Conservation (phyloP, 2,888 invertebrate genomes). For the Agonopterix alstromeriana region DNA sequence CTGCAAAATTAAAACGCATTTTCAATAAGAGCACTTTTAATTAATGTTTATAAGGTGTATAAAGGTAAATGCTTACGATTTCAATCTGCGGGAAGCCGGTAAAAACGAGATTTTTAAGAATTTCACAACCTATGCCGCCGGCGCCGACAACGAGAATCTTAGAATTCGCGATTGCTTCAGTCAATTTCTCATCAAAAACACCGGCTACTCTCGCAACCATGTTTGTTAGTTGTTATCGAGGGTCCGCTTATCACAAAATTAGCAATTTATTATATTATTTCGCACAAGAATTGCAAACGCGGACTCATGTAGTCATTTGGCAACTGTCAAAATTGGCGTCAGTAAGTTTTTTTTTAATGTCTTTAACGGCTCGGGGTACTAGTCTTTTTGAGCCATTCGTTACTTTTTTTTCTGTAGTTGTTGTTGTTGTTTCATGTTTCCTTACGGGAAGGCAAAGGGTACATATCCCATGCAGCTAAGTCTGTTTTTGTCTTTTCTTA, state of each 20-base stretch:
- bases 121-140: constrained; percentile 99
- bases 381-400: too few species aligned
- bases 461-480: too few species aligned
- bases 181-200: constrained; percentile 80
- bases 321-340: constrained; percentile 56
- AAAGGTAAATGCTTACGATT: constrained; percentile 82
- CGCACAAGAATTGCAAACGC: constrained; percentile 19
- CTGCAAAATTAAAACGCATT: constrained; percentile 73
- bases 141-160: constrained; percentile 95
- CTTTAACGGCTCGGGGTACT: too few species aligned
- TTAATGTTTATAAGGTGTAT: not conserved
- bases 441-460: too few species aligned
- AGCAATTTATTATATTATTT: not conserved
- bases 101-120: constrained; percentile 96
- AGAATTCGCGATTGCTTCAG: constrained; percentile 80
- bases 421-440: too few species aligned
- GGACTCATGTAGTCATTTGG: constrained; percentile 16
- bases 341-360: too few species aligned
- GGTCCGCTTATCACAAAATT: too few species aligned
- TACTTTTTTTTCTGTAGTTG: too few species aligned
- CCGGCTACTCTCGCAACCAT: constrained; percentile 83
- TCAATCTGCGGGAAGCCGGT: constrained; percentile 95
- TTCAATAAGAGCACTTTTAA: constrained; percentile 31
- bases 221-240: constrained; percentile 18
- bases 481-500: too few species aligned